Evolutionary conservation across 2,113 vertebrate species (phyloP).

Genomic region (Xenus cinereus): DNA sequence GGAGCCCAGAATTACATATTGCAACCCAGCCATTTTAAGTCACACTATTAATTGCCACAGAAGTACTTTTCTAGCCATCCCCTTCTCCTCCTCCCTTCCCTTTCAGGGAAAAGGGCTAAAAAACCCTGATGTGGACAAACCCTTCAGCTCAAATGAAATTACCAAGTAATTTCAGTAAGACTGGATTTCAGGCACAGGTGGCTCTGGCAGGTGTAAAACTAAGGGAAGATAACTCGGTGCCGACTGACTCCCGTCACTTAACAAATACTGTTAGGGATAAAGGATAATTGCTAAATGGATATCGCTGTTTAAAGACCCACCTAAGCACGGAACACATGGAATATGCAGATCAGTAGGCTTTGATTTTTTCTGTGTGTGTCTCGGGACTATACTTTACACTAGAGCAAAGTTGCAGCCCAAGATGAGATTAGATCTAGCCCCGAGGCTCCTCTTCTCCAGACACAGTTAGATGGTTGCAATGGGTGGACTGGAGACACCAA

Average conservation of each 20-base stretch:
- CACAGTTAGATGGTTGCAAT: rapidly evolving
- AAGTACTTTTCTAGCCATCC: not conserved
- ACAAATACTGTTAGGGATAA: no score
- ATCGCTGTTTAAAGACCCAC: not conserved
- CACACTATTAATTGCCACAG: not conserved
- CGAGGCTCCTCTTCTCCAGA: not conserved
- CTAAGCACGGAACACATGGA: not conserved
- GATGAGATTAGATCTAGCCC: not conserved
- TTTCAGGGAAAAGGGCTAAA: not conserved
- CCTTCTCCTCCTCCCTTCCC: not conserved
- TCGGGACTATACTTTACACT: not conserved
- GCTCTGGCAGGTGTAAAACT: not conserved
- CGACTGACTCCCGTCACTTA: not conserved
- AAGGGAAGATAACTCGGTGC: not conserved
- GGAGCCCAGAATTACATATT: not conserved
- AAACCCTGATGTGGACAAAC: not conserved
- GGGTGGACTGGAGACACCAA: not conserved
- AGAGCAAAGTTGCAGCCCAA: not conserved
- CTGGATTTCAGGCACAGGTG: not conserved
- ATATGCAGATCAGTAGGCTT: not conserved
- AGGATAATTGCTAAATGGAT: no score
- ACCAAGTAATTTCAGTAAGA: not conserved
- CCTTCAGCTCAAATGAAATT: not conserved
- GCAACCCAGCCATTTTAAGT: not conserved
- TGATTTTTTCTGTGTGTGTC: not conserved